Conservation (phyloP, 2,113 vertebrate genomes). For the Eulacestoma nigropectus region DNA sequence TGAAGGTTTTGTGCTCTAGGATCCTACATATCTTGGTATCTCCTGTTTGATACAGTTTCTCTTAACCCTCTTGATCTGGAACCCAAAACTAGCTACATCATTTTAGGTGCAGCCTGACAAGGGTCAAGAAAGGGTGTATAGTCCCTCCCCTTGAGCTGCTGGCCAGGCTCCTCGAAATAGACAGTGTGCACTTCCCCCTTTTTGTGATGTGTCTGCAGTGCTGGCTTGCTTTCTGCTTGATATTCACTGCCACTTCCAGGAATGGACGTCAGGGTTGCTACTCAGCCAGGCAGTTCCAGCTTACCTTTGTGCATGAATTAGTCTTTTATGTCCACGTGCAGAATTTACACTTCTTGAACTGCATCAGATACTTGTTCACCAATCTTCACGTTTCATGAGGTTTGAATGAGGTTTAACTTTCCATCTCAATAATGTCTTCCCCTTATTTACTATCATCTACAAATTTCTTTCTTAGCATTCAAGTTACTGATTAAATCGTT, state of each 20-base stretch:
- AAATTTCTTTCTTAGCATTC: not conserved
- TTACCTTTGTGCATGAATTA: not conserved
- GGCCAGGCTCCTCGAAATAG: not conserved
- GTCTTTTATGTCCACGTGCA: not conserved
- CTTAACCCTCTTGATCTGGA: not conserved
- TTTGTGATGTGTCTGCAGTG: not conserved
- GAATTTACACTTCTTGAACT: not conserved
- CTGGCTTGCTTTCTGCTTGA: not conserved
- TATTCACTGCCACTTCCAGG: not conserved
- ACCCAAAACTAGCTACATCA: not conserved
- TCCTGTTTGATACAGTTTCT: not conserved
- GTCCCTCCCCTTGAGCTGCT: not conserved
- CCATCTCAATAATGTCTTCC: not conserved
- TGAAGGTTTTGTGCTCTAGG: not conserved
- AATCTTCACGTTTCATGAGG: not conserved
- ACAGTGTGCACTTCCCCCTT: not conserved
- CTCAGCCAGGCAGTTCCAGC: not conserved
- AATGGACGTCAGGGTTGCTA: not conserved
- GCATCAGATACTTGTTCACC: not conserved
- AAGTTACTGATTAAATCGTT: not conserved
- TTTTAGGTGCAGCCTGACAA: not conserved
- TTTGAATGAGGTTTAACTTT: not conserved
- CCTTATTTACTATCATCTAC: not conserved
- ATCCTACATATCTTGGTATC: not conserved
- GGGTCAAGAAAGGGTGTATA: accelerated